Percentiles rank a stretch among this genome's conserved stretches.
phyloP scores from a whole-genome alignment of 2,113 vertebrate species.

The Phalacrocorax carbo region DNA sequence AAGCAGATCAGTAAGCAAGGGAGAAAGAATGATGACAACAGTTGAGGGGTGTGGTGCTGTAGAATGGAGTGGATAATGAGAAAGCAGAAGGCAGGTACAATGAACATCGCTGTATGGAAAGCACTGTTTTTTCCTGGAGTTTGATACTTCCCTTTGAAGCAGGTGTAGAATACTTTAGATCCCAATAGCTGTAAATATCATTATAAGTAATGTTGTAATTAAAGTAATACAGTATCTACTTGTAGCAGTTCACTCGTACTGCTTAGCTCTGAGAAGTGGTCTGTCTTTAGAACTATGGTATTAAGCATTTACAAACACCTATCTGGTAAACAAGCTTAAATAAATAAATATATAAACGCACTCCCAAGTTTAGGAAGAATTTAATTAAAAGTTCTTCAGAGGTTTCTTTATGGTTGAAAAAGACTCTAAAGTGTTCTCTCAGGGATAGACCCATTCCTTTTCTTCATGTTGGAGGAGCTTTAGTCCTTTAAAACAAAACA shows the following conservation, averaged over 20 bases:
- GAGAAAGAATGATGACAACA: neutral
- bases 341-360: neutral
- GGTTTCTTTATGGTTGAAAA: neutral
- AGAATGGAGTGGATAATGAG: neutral
- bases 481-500: neutral
- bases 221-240: neutral
- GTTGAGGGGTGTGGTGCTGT: neutral
- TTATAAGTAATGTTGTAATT: neutral
- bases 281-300: neutral
- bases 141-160: neutral
- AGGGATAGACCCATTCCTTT: neutral
- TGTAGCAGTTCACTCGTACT: neutral
- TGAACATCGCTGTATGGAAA: neutral
- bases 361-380: neutral
- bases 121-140: neutral
- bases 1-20: neutral
- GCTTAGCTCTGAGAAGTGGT: neutral
- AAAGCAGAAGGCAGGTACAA: neutral
- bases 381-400: neutral
- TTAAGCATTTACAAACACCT: neutral
- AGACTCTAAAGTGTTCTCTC: neutral
- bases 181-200: neutral
- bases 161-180: neutral
- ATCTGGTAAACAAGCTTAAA: neutral
- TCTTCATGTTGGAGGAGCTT: neutral